Conservation (phyloP, 2,113 vertebrate genomes). For the Neolamprologus longior region DNA sequence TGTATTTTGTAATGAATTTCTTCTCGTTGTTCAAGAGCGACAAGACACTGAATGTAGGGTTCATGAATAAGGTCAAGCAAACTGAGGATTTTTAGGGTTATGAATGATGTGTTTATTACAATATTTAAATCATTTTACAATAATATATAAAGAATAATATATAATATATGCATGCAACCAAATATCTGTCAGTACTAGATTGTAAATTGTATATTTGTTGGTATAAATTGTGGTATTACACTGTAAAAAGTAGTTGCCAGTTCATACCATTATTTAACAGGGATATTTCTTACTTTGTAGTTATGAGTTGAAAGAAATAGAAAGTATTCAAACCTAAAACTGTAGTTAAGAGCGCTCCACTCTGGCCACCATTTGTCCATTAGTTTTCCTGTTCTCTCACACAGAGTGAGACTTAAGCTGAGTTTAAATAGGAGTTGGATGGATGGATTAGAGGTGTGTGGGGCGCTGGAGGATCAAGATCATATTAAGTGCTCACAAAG, state of each 20-base stretch:
- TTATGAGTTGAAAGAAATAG: constrained; percentile 38
- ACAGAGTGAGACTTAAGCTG: constrained; percentile 60
- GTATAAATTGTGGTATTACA: not conserved
- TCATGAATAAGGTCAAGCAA: not conserved
- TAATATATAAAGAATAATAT: not conserved
- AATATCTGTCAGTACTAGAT: not conserved
- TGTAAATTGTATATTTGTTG: not conserved
- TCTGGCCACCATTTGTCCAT: constrained; percentile 80
- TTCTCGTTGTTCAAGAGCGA: not conserved
- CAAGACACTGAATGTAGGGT: not conserved
- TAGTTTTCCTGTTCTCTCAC: constrained; percentile 49
- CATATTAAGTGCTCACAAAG: constrained; percentile 56
- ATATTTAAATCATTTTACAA: not conserved
- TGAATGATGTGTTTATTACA: not conserved
- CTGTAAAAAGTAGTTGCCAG: not conserved
- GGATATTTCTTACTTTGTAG: not conserved
- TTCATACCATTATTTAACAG: not conserved
- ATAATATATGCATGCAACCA: not conserved
- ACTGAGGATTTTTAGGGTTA: not conserved
- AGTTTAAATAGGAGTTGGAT: constrained; percentile 49
- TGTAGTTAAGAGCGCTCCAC: not conserved
- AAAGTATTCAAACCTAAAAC: constrained; percentile 79
- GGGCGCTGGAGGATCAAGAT: constrained; percentile 36
- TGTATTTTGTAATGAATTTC: not conserved
- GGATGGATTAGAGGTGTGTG: constrained; percentile 21